A percentile compares a stretch with the other conserved stretches of the same genome.
Evolutionary conservation across 2,113 vertebrate genomes (phyloP).

Genomic region (Syrrhaptes paradoxus): DNA sequence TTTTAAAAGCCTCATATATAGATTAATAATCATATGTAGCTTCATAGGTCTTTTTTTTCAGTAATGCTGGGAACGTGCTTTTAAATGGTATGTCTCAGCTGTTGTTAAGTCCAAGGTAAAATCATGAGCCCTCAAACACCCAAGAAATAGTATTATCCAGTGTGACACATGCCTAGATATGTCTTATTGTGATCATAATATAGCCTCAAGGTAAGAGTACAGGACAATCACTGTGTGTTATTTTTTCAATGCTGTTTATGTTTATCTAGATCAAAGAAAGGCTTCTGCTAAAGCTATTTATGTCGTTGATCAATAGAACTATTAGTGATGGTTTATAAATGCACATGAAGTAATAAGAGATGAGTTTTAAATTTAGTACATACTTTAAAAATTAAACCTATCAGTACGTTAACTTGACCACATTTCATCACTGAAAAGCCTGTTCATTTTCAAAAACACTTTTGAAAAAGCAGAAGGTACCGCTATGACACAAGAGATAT

Average conservation of each 20-base stretch:
- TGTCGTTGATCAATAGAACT: conserved; percentile 21
- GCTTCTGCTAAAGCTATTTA: conserved; percentile 16
- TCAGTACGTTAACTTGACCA: conserved; percentile 8
- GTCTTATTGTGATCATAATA: conserved; percentile 63
- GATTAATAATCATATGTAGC: neutral
- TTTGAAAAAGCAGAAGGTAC: neutral
- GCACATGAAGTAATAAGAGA: neutral
- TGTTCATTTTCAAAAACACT: conserved; percentile 8
- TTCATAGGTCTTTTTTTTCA: neutral
- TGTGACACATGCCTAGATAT: conserved; percentile 71
- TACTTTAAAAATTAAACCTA: conserved; percentile 23
- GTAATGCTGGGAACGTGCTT: neutral
- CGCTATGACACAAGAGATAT: neutral
- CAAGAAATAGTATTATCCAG: conserved; percentile 66
- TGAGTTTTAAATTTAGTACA: conserved; percentile 11
- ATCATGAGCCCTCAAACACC: conserved; percentile 36
- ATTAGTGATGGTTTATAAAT: conserved; percentile 31
- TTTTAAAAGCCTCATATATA: neutral
- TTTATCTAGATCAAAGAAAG: conserved; percentile 38
- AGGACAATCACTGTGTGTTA: conserved; percentile 35
- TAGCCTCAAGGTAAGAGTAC: conserved; percentile 58
- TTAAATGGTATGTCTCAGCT: conserved; percentile 47
- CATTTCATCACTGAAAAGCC: conserved; percentile 15
- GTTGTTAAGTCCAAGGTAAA: conserved; percentile 47
- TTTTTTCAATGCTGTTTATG: conserved; percentile 45